A percentile compares a stretch with the other conserved stretches of the same genome.
These are phyloP conservation scores for Falco peregrinus DNA, from an alignment of 2,797 vertebrate genomes.

Conservation along the genomic window DNA sequence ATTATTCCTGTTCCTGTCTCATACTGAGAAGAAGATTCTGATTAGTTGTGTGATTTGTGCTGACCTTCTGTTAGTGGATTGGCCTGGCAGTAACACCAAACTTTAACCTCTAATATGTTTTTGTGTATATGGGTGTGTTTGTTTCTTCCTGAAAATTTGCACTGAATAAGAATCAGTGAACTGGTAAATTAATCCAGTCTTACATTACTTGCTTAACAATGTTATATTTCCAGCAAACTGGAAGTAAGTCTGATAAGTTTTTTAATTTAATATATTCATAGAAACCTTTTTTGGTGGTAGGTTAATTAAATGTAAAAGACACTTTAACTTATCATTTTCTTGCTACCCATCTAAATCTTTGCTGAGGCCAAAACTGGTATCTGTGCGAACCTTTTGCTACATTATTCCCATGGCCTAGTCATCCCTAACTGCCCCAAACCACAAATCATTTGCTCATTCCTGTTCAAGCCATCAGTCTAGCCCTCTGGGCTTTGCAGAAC, in stretches of 20 bases:
- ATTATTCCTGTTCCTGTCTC: background rate
- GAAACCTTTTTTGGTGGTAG: background rate
- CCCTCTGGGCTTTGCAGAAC: slow-evolving; percentile 68
- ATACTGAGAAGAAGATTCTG: background rate
- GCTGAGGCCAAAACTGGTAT: slow-evolving; percentile 36
- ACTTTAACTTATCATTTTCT: background rate
- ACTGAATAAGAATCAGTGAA: background rate
- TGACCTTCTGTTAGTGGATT: background rate
- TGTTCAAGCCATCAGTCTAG: slow-evolving; percentile 45
- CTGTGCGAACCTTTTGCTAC: slow-evolving; percentile 21
- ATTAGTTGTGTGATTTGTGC: background rate
- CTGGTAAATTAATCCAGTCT: background rate
- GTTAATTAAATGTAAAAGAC: background rate
- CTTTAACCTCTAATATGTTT: background rate
- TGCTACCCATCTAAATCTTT: slow-evolving; percentile 11
- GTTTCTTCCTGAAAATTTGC: background rate
- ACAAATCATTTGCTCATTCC: slow-evolving; percentile 66
- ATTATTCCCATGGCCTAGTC: slow-evolving; percentile 65
- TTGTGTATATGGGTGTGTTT: background rate
- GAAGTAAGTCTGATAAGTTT: background rate
- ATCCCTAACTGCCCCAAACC: slow-evolving; percentile 29
- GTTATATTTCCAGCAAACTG: background rate
- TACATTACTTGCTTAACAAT: background rate
- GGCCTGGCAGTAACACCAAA: background rate
- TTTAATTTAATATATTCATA: background rate